A percentile compares a stretch with the other conserved stretches of the same genome.
These are phyloP conservation scores for Blennius ocellaris DNA, from an alignment of 2,113 vertebrate species.

Conservation along the genomic window DNA sequence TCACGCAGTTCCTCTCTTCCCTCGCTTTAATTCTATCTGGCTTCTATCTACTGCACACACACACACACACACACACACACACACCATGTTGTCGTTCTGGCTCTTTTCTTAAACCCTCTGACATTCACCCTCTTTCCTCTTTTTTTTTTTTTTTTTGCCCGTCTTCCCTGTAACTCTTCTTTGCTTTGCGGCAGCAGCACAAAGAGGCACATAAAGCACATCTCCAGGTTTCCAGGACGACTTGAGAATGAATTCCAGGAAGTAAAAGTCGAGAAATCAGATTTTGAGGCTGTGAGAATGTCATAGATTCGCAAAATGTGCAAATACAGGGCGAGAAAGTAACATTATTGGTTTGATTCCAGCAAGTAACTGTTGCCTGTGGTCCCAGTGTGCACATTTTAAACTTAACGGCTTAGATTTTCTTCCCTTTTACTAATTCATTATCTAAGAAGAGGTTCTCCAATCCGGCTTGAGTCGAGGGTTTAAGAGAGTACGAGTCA, in stretches of 20 bases:
- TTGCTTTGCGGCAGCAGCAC: background rate
- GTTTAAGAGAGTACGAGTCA: too few relatives aligned
- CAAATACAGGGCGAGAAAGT: background rate
- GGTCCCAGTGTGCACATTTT: too few relatives aligned
- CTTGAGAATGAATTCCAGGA: slow-evolving; percentile 1
- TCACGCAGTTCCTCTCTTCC: slow-evolving; percentile 48
- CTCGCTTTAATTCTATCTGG: slow-evolving; percentile 45
- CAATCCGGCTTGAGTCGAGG: too few relatives aligned
- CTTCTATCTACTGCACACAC: background rate
- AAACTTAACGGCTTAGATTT: too few relatives aligned
- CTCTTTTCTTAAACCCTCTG: slow-evolving; percentile 19
- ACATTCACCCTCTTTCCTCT: background rate
- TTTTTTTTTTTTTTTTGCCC: slow-evolving; percentile 5
- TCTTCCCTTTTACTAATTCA: too few relatives aligned
- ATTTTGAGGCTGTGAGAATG: slow-evolving; percentile 15
- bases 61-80: background rate
- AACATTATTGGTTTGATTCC: background rate
- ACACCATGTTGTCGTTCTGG: background rate
- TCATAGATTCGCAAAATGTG: background rate
- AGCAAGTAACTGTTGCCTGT: too few relatives aligned
- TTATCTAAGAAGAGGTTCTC: too few relatives aligned
- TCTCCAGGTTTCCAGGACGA: background rate
- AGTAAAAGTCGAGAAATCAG: slow-evolving; percentile 5
- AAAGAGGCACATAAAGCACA: too few relatives aligned
- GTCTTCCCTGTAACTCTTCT: background rate